Evolutionary conservation across 1,140 invertebrate genomes (phyloP), one percentile per base, ranked within the genome.

Genomic region (Orussus abietinus): DNA sequence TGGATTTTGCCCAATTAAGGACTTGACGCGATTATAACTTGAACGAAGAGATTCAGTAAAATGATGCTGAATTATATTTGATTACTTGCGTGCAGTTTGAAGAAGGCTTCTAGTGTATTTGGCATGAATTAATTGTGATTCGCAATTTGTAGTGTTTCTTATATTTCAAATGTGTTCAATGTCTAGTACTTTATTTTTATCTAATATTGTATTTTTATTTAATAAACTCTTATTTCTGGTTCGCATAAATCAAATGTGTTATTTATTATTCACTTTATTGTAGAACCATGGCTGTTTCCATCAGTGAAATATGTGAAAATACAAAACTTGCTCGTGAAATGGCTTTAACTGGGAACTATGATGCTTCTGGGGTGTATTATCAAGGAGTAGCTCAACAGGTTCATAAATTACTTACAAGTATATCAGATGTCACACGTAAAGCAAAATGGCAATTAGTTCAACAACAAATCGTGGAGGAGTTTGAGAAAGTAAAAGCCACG

Each of bases 301-400:
- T 90, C 63, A 85, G 80, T 67, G 90, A 93, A 78, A 92, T 93
- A 69, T 87, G 84, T 77, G 88, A 93, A 76, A 92, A 92, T 75
- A 86, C 89, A 38, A 93, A 92, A 74, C 75, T 96, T 62, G 94
- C 90, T 21, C 78, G 95, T 54, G 93, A 98, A 75, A 92, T 90
- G 84, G 90, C 92, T 39, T 75, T 97, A 46, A 85, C 91, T 61
- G 93, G 94, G 5, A 96, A 96, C 69, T 98, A 98, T 66, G 94
- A 97, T 59, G 90, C 89, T 41, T 88, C 93, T 7, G 78, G 84
- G 54, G 90, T 97, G 32, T 97, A 96, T 73, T 98, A 96, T 67
- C 89, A 96, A 74, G 90, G 92, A 33, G 88, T 92, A 3, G 78
- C 94, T 20, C 88, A 92, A 66, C 89, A 93, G 73, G 88, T 96